A percentile compares a stretch with the other conserved stretches of the same genome.
These are phyloP conservation scores for Brachypodius melanocephalos DNA, from an alignment of 2,113 vertebrate genomes.

Conservation along the genomic window DNA sequence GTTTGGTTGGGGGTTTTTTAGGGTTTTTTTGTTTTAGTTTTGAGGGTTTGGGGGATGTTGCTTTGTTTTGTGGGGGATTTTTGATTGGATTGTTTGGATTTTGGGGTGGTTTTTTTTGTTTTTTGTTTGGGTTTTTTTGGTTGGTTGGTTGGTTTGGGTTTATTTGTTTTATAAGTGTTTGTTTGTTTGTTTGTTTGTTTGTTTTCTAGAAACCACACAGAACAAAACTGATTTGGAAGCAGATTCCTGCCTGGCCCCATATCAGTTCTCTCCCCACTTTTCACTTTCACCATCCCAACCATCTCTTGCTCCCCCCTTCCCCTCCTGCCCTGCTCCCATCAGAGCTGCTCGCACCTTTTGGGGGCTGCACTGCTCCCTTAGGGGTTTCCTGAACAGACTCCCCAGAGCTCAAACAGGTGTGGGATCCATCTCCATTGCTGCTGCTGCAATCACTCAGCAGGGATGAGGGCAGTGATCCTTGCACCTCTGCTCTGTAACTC, in stretches of 20 bases:
- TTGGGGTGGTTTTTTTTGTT: no score
- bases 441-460: no score
- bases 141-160: no score
- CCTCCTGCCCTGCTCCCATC: background rate
- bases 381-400: background rate
- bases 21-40: background rate
- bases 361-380: background rate
- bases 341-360: background rate
- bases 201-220: background rate
- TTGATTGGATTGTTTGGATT: background rate
- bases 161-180: background rate
- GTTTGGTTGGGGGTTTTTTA: no score
- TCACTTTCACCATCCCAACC: background rate
- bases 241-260: background rate
- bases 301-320: background rate
- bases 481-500: background rate
- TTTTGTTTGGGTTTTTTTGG: background rate
- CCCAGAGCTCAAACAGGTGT: background rate
- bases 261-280: fast-evolving
- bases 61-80: background rate
- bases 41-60: background rate
- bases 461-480: background rate
- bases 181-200: background rate
- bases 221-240: background rate
- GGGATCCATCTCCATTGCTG: background rate